A percentile compares a stretch with the other conserved stretches of the same genome.
Evolutionary conservation across 1,140 invertebrate genomes (phyloP).

Genomic region (Diploscapter pachys): DNA sequence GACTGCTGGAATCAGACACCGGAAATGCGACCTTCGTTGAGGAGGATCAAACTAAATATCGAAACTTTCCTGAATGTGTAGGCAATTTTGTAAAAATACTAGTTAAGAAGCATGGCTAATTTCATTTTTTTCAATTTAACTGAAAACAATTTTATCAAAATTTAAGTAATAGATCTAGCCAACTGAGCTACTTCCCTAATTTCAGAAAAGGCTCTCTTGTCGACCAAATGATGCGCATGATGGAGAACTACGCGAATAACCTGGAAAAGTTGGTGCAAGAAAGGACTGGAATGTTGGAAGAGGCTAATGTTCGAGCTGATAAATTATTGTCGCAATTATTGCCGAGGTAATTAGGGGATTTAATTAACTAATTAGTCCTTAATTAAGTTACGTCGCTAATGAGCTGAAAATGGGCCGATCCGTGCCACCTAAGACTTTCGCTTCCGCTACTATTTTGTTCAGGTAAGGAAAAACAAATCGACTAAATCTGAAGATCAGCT

Average conservation of each 20-base stretch:
- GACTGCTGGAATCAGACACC: constrained; percentile 56
- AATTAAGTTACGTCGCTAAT: constrained; percentile 40
- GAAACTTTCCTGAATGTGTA: constrained; percentile 58
- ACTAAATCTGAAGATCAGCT: too few species aligned
- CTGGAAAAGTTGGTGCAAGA: constrained; percentile 88
- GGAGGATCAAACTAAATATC: constrained; percentile 54
- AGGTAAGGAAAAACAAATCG: constrained; percentile 14
- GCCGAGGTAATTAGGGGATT: constrained; percentile 28
- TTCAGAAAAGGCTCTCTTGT: constrained; percentile 39
- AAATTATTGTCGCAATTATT: constrained; percentile 39
- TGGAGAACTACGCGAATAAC: constrained; percentile 79
- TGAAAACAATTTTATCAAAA: not conserved
- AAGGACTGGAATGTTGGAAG: constrained; percentile 68
- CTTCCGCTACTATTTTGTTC: constrained; percentile 38
- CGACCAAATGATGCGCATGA: constrained; percentile 46
- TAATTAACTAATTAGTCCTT: constrained; percentile 18
- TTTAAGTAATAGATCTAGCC: constrained; percentile 4
- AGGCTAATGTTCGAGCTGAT: constrained; percentile 38
- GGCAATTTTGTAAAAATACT: not conserved
- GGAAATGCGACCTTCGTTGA: constrained; percentile 51
- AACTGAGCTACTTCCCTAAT: not conserved
- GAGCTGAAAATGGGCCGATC: constrained; percentile 38
- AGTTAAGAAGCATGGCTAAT: not conserved
- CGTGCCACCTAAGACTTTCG: constrained; percentile 40
- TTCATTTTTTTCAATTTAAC: not conserved